phyloP scores from a whole-genome alignment of 2,888 invertebrate species.

The Agrochola circellaris region DNA sequence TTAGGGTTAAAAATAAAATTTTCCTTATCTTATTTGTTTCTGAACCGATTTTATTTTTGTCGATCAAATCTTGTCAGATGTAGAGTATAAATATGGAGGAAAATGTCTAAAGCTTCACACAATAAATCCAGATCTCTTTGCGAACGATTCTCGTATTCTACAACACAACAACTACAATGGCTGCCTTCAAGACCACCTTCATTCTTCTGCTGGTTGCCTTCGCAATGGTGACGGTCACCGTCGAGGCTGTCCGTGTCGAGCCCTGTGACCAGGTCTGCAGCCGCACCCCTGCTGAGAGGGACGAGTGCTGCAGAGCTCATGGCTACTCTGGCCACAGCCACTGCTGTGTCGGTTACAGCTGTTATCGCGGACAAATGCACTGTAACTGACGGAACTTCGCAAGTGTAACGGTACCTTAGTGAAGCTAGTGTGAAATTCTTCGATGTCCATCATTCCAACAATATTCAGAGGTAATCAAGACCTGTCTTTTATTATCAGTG shows the following conservation, averaged over 20 bases:
- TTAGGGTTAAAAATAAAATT: too few relatives aligned
- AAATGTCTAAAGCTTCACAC: background rate
- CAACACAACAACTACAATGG: conserved; percentile 24
- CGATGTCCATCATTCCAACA: background rate
- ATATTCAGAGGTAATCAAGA: conserved; percentile 12
- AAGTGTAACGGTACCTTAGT: conserved; percentile 12
- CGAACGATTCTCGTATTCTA: background rate
- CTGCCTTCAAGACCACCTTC: conserved; percentile 35
- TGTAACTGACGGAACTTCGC: conserved; percentile 30
- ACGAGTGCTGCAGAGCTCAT: conserved; percentile 48
- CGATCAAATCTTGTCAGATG: background rate
- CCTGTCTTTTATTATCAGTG: background rate
- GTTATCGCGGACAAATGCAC: background rate
- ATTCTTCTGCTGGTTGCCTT: conserved; percentile 43
- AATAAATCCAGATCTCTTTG: background rate
- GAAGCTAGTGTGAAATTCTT: background rate
- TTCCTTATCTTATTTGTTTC: too few relatives aligned
- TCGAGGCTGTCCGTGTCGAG: conserved; percentile 22
- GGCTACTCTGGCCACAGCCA: background rate
- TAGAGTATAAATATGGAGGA: background rate
- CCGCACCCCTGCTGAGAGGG: conserved; percentile 11
- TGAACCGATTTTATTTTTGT: too few relatives aligned
- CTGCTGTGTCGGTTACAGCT: background rate
- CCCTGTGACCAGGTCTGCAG: conserved; percentile 38
- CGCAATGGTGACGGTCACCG: conserved; percentile 41